These are phyloP conservation scores for Xenopus laevis DNA, from an alignment of 2,113 vertebrate species.

Conservation along the genomic window DNA sequence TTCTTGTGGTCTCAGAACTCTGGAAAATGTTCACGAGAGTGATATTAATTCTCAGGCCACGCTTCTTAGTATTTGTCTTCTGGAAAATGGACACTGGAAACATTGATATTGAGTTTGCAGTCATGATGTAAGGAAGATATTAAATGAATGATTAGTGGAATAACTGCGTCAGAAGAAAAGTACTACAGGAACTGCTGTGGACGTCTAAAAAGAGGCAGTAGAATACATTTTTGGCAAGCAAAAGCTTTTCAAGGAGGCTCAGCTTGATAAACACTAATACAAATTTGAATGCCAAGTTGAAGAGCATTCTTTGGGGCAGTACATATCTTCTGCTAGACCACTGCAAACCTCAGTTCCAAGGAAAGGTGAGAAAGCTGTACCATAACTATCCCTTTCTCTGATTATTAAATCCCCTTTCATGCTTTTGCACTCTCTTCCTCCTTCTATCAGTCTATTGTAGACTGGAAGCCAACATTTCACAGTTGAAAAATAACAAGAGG, in stretches of 20 bases:
- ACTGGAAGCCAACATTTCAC: constrained; percentile 34
- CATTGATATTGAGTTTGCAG: constrained; percentile 41
- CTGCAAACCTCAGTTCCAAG: neutral
- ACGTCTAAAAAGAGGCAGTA: neutral
- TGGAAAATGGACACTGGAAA: constrained; percentile 45
- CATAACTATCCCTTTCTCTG: neutral
- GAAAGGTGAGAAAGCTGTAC: constrained; percentile 26
- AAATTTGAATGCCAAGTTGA: neutral
- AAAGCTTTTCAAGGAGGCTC: neutral
- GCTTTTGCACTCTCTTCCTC: neutral
- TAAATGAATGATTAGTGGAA: neutral
- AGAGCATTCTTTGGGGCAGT: neutral
- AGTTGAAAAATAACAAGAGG: constrained; percentile 41
- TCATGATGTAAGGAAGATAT: constrained; percentile 29
- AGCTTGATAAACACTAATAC: neutral
- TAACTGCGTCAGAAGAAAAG: neutral
- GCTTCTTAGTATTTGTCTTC: constrained; percentile 40
- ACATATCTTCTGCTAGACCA: neutral
- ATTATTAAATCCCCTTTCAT: neutral
- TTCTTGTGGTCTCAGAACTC: constrained; percentile 6
- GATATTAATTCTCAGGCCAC: constrained; percentile 34
- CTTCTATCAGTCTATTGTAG: constrained; percentile 17
- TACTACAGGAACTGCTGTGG: neutral
- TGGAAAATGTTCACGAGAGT: constrained; percentile 44
- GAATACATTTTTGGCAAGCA: neutral